Evolutionary conservation across 2,888 invertebrate species (phyloP).

Genomic region (Cosmorhoe ocellata): DNA sequence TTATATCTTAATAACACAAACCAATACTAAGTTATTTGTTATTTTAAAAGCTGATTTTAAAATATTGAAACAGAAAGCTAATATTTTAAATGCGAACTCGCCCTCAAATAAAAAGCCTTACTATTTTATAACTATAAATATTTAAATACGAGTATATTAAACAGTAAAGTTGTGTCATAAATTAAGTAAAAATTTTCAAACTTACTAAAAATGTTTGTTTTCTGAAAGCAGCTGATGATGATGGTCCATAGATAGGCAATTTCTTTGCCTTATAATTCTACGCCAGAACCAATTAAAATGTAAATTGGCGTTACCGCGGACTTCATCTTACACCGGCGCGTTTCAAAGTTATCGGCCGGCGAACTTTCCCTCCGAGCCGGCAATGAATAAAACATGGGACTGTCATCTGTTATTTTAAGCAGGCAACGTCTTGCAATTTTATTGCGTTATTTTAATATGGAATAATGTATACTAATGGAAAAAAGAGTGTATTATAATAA

Average conservation of each 20-base stretch:
- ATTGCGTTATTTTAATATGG: conserved; percentile 50
- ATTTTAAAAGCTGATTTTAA: no score
- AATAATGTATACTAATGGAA: conserved; percentile 42
- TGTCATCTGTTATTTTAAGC: conserved; percentile 71
- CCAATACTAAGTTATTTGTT: no score
- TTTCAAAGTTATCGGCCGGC: conserved; percentile 58
- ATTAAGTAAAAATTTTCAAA: no score
- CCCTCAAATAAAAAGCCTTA: no score
- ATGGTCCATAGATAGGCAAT: background rate
- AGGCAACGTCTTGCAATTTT: conserved; percentile 63
- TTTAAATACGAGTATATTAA: no score
- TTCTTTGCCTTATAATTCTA: conserved; percentile 6
- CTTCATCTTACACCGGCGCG: conserved; percentile 49
- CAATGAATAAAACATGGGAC: conserved; percentile 69
- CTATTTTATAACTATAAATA: no score
- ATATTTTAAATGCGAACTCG: no score
- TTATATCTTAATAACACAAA: no score
- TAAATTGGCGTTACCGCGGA: conserved; percentile 54
- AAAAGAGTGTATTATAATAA: conserved; percentile 3
- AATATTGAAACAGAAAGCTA: no score
- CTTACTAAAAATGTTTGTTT: no score
- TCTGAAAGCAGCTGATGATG: background rate
- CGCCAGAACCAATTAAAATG: conserved; percentile 61
- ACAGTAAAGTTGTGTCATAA: no score
- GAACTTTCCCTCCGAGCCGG: conserved; percentile 54